Evolutionary conservation across 2,888 invertebrate genomes (phyloP), one percentile per base, ranked within the genome.

Genomic region (Philonicus albiceps): DNA sequence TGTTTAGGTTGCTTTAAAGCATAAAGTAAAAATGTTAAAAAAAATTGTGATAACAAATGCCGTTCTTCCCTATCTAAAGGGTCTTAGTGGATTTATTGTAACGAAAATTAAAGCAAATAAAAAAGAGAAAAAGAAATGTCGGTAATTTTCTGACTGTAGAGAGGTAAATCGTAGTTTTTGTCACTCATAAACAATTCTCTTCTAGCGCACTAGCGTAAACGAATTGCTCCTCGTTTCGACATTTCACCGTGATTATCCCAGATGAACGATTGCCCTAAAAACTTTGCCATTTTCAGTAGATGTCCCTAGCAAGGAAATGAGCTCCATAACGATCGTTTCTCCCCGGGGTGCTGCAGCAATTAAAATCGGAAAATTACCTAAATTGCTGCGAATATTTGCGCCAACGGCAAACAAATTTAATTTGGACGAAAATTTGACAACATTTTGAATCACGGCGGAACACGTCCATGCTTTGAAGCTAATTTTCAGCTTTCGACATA

Each of bases 391-490:
- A 83, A 72, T 83, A 43, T 64, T 72, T 55, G 83, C 49, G 13
- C 83, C 64, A 83, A 64, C 64, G 27, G 34, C 72, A 83, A 83
- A 72, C 64, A 83, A 40, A 83, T 37, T 83, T 83, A 83, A 83
- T 72, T 55, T 72, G 64, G 83, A 64, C 72, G 83, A 34, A 72
- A 64, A 83, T 83, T 83, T 83, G 72, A 83, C 49, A 72, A 72
- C 72, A 83, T 83, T 80, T 83, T 83, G 64, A 83, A 83, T 83
- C 83, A 83, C 83, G 31, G 72, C 83, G 40, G 43, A 83, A 64
- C 83, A 83, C 87, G 76, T 86, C 84, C 86, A 64, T 84, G 87
- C 86, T 87, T 87, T 87, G 64, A 73, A 86, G 87, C 86, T 86
- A 87, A 87, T 87, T 87, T 86, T 84, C 34, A 86, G 78, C 76